Evolutionary conservation across 2,797 vertebrate genomes (phyloP), one percentile per base, ranked within the genome.

Genomic region (Catostomus latipinnis): DNA sequence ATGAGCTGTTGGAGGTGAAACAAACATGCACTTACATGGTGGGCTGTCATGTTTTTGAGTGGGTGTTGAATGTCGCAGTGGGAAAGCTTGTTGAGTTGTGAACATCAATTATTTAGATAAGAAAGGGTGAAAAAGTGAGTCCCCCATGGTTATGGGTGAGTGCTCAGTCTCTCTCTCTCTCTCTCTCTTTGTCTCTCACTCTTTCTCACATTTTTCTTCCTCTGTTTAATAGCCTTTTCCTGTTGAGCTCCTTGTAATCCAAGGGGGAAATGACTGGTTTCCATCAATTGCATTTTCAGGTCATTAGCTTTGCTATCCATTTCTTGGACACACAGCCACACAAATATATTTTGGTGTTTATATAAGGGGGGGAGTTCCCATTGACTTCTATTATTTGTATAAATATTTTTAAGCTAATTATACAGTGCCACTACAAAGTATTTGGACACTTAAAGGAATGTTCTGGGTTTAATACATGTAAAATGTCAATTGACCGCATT

Each of bases 1-100:
- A 99, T 57, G 96, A 98, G 46, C 94, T 99, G 81, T 89, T 99
- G 74, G 97, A 98, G 95, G 97, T 98, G 74, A 94, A 77, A 53
- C 16, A 52, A 74, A 18, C 34, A 67, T 74, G 45, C 6, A 75
- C 54, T 34, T 34, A 12, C 65, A 75, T 6, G 58, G 9, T 70
- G 46, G 73, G 66, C 34, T 46, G 49, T 65, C 45, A 16, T 58
- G 6, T 78, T 71, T 6, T 18, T 10, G 54, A 13, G 75, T 13
- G 10, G 16, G 58, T 62, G 18, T 8, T 13, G 57, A 8, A 5
- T 53, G 22, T 14, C 14, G 34, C 7, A 8, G 13, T 11, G 6
- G 8, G 6, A 34, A 34, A 34, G 34, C 2, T 34, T 3, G 34
- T 34, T 4, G 34, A 34, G 34, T 34, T 34, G 34, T 34, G 34